These are phyloP conservation scores for Noctua fimbriata DNA, from an alignment of 2,888 invertebrate species.

Conservation along the genomic window DNA sequence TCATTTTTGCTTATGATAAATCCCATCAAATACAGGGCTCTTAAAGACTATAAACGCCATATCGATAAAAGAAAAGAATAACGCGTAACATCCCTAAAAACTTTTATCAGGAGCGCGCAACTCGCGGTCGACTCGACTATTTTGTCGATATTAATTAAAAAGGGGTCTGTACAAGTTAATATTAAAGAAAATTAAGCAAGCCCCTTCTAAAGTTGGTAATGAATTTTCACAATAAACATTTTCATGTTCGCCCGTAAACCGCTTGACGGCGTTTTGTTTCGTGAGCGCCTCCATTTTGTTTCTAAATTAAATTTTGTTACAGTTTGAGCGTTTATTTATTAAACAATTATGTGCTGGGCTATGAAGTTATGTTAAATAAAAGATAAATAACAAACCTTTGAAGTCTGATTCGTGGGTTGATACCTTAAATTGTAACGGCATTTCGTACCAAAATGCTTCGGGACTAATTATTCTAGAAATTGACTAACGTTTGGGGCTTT, in stretches of 20 bases:
- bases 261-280: conserved; percentile 71
- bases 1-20: background rate
- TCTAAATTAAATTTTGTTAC: conserved; percentile 68
- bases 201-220: conserved; percentile 85
- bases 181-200: conserved; percentile 90
- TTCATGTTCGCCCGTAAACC: conserved; percentile 69
- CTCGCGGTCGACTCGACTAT: conserved; percentile 86
- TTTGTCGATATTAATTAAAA: conserved; percentile 91
- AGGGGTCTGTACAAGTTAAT: conserved; percentile 89
- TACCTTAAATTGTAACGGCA: background rate
- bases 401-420: background rate
- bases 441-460: background rate
- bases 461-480: background rate
- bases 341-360: conserved; percentile 37
- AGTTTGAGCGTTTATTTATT: conserved; percentile 58
- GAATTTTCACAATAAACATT: conserved; percentile 84
- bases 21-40: background rate
- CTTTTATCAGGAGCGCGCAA: conserved; percentile 80
- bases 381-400: background rate
- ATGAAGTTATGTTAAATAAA: conserved; percentile 26
- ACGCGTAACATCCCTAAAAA: conserved; percentile 76
- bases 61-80: conserved; percentile 41
- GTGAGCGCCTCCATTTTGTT: conserved; percentile 71
- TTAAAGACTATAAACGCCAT: background rate
- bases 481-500: background rate